These are phyloP conservation scores for Apteryx mantelli DNA, from an alignment of 2,113 vertebrate species.

Conservation along the genomic window DNA sequence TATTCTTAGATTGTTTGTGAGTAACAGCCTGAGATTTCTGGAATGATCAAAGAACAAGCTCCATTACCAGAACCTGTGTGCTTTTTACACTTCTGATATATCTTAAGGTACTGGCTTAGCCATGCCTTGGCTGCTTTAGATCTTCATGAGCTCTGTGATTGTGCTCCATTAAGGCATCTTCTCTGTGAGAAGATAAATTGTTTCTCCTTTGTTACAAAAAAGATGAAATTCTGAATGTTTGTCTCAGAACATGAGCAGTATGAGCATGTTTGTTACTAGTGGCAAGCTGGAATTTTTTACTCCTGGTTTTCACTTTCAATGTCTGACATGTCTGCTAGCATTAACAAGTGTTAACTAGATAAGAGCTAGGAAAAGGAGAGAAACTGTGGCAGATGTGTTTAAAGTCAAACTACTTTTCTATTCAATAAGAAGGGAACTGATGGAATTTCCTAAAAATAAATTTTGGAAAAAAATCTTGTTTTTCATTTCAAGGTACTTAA, in stretches of 20 bases:
- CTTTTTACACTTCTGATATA: neutral
- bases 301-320: fast-evolving
- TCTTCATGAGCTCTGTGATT: neutral
- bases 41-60: neutral
- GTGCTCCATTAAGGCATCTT: neutral
- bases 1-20: neutral
- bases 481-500: neutral
- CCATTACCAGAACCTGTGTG: neutral
- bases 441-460: neutral
- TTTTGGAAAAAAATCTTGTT: neutral
- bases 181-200: neutral
- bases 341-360: neutral
- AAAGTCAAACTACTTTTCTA: neutral
- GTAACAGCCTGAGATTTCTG: neutral
- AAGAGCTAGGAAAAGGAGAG: neutral
- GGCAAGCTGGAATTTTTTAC: neutral
- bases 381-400: neutral
- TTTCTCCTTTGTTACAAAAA: neutral
- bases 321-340: neutral
- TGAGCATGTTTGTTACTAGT: neutral
- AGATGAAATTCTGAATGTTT: neutral
- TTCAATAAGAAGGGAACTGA: neutral
- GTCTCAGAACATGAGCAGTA: neutral
- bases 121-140: neutral
- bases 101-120: neutral